phyloP scores from a whole-genome alignment of 2,113 vertebrate genomes.

The Poicephalus gulielmi region DNA sequence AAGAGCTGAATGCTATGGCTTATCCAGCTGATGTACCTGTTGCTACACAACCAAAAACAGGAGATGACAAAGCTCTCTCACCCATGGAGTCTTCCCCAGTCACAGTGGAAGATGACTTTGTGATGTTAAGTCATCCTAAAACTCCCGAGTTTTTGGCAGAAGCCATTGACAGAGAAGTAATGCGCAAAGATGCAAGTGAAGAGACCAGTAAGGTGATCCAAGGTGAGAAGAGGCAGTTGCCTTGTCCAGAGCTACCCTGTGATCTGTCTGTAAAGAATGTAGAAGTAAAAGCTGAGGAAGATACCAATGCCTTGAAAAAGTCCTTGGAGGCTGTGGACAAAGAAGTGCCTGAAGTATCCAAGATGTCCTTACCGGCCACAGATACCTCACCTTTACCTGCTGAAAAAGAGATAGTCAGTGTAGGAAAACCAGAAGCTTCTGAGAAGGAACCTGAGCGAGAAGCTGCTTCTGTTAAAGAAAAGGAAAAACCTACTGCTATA shows the following conservation, averaged over 20 bases:
- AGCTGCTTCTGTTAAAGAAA: constrained; percentile 68
- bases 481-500: constrained; percentile 69
- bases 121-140: constrained; percentile 65
- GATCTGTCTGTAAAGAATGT: constrained; percentile 71
- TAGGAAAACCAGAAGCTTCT: constrained; percentile 68
- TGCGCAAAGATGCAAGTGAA: constrained; percentile 5
- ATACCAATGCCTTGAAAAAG: constrained; percentile 40
- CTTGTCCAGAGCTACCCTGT: constrained; percentile 66
- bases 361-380: constrained; percentile 14
- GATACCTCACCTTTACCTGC: constrained; percentile 56
- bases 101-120: constrained; percentile 73
- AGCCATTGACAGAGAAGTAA: constrained; percentile 10
- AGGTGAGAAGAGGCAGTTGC: constrained; percentile 35
- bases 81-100: constrained; percentile 69
- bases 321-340: constrained; percentile 61
- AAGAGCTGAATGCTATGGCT: constrained; percentile 61
- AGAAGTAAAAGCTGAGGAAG: constrained; percentile 59
- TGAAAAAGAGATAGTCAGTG: constrained; percentile 63
- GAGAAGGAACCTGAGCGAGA: constrained; percentile 67
- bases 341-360: constrained; percentile 63
- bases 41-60: constrained; percentile 63
- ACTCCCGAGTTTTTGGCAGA: constrained; percentile 41
- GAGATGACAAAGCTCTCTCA: constrained; percentile 58
- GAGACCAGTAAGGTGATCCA: background rate
- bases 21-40: constrained; percentile 52